Base-by-base conservation (phyloP, 2,888 invertebrate genomes). In the Cerastis rubricosa region DNA sequence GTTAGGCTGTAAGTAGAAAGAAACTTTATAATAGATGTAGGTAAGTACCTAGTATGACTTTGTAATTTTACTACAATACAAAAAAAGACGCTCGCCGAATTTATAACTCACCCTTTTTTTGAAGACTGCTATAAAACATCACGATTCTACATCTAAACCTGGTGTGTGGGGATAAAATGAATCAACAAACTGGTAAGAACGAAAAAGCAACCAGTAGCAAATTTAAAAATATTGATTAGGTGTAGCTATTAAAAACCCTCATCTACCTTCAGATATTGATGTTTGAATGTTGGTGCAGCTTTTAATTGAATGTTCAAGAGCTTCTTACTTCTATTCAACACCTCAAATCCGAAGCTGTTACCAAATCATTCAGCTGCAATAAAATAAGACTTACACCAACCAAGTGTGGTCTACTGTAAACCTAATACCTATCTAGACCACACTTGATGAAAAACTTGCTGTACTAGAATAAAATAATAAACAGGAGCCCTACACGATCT, bases 401-500 rank as follows among this genome's bases (percentile, higher is more conserved):
- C 19, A n/a, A 40, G 25, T 17, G 57, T 29, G 29, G 29, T 57
- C 57, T 57, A 29, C 17, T 12, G 25, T 25, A 14, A 17, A 59
- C 11, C 17, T 59, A 17, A 57, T 25, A 59, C 14, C 25, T 17
- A 3, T 29, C 29, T 17, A 29, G 59, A 59, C 59, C 59, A 59
- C 17, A 29, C 57, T 59, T 29, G 8, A 17, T 29, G 17, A 8
- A 59, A 25, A 59, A 8, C 17, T 59, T 14, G 25, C 17, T 29
- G 17, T 59, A 29, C 54, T 51, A 66, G 49, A 78, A 35, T 19
- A 35, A 51, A 8, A 66, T 61, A 74, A 74, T 83, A 65, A 71
- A 66, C 85, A 78, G 74, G 8, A 82, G 71, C 66, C 12, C n/a
- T 59, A 71, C 61, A 61, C 51, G 69, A 25, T 51, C 40, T 54